Conservation (phyloP, 2,888 invertebrate species). For the Ennomos erosarius region DNA sequence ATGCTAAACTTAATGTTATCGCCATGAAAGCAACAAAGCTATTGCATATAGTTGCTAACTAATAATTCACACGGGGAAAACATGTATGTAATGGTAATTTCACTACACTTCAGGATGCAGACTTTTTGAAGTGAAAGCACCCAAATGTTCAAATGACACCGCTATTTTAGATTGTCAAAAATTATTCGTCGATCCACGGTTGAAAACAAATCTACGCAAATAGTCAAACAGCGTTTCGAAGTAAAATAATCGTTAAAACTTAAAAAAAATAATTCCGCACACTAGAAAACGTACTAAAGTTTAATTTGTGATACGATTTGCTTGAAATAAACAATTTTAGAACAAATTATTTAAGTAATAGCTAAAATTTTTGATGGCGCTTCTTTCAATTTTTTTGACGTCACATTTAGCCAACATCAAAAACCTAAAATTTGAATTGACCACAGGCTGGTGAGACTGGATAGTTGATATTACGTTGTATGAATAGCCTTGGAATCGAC, state of each 20-base stretch:
- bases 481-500: too few species aligned
- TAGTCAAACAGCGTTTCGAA: constrained; percentile 14
- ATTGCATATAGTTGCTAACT: not conserved
- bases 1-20: too few species aligned
- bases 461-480: too few species aligned
- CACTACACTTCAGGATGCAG: constrained; percentile 1
- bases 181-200: constrained; percentile 71
- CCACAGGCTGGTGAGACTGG: too few species aligned
- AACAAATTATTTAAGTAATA: constrained; percentile 50
- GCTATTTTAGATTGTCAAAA: constrained; percentile 84
- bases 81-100: not conserved
- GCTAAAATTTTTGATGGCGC: constrained; percentile 71
- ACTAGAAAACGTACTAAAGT: constrained; percentile 4
- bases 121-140: constrained; percentile 20
- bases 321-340: not conserved
- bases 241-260: not conserved
- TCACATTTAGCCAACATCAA: constrained; percentile 62
- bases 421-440: not conserved
- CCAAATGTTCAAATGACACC: constrained; percentile 78
- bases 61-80: not conserved
- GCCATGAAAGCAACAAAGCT: not conserved
- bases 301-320: constrained; percentile 22
- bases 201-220: constrained; percentile 74
- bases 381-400: constrained; percentile 81
- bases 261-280: constrained; percentile 16